A percentile compares a stretch with the other conserved stretches of the same genome.
Evolutionary conservation across 2,888 invertebrate species (phyloP).

Genomic region (Platerodrilus igneus): DNA sequence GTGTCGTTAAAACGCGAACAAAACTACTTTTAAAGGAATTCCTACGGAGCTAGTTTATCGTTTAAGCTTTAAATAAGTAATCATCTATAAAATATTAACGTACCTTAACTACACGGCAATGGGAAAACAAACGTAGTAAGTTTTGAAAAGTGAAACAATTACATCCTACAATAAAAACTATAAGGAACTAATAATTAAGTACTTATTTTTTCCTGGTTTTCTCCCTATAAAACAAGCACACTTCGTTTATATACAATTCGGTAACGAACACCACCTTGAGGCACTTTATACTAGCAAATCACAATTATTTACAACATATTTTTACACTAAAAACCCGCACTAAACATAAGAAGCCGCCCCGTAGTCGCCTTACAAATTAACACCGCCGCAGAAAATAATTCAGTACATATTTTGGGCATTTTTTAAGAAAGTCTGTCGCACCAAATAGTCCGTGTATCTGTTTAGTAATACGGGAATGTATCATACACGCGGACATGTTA

Average conservation of each 20-base stretch:
- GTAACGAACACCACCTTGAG: conserved; percentile 21
- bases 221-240: too few relatives aligned
- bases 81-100: too few relatives aligned
- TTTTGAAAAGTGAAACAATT: too few relatives aligned
- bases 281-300: conserved; percentile 8
- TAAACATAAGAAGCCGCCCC: conserved; percentile 12
- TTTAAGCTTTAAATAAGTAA: too few relatives aligned
- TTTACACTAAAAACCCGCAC: conserved; percentile 11
- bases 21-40: conserved; percentile 2
- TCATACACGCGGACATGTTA: conserved; percentile 21
- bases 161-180: too few relatives aligned
- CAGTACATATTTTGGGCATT: conserved; percentile 44
- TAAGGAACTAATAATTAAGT: too few relatives aligned
- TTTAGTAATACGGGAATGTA: conserved; percentile 45
- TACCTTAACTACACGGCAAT: too few relatives aligned
- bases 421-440: conserved; percentile 45
- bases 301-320: conserved; percentile 6
- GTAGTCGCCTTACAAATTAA: too few relatives aligned
- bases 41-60: conserved; percentile 3
- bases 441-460: conserved; percentile 47
- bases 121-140: too few relatives aligned
- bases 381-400: conserved; percentile 31
- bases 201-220: too few relatives aligned
- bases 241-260: too few relatives aligned
- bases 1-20: conserved; percentile 8